phyloP scores from a whole-genome alignment of 2,797 vertebrate genomes.

The Galaxias olidus region DNA sequence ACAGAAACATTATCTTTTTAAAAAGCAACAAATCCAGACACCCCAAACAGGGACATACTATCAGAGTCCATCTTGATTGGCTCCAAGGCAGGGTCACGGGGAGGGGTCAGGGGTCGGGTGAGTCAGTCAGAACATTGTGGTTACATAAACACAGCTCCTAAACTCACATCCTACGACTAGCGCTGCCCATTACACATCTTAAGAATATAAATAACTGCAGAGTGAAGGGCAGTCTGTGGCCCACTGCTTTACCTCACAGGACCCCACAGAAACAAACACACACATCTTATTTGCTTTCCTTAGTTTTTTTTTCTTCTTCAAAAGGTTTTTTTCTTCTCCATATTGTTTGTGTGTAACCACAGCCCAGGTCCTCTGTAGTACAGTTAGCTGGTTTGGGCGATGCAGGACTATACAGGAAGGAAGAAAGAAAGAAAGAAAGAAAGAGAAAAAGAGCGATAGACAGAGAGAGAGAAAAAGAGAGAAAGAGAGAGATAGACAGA shows the following conservation, averaged over 20 bases:
- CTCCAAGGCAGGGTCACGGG: constrained; percentile 26
- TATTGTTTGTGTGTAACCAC: constrained; percentile 33
- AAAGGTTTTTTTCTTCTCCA: constrained; percentile 17
- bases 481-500: background rate
- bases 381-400: constrained; percentile 43
- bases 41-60: constrained; percentile 8
- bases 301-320: constrained; percentile 3
- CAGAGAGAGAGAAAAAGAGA: background rate
- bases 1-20: background rate
- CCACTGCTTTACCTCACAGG: constrained; percentile 32
- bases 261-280: constrained; percentile 49
- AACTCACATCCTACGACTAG: constrained; percentile 75
- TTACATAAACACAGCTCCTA: constrained; percentile 71
- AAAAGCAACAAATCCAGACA: constrained; percentile 17
- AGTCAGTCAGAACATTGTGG: background rate
- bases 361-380: constrained; percentile 45
- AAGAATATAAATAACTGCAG: constrained; percentile 71
- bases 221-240: too few species aligned
- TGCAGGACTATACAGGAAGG: constrained; percentile 33
- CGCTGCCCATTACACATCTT: constrained; percentile 69
- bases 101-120: constrained; percentile 7
- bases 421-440: background rate
- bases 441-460: background rate
- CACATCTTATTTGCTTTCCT: constrained; percentile 42
- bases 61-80: constrained; percentile 37